Base-by-base conservation (phyloP, 2,797 vertebrate species). In the Danionella dracula region DNA sequence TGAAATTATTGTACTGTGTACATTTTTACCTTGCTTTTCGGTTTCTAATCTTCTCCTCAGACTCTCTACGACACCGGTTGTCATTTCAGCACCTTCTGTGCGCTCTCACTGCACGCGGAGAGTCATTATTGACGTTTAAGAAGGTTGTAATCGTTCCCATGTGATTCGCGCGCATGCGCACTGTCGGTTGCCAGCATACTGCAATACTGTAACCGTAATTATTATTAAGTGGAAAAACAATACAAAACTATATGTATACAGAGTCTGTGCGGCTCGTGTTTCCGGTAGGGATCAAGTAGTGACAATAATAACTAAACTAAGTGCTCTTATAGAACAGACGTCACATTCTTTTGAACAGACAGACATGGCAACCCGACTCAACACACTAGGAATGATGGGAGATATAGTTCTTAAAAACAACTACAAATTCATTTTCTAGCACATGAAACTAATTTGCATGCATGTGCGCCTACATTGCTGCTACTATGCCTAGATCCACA, bases 301-400 rank as follows among this genome's bases (percentile, higher is more conserved):
- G n/a, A n/a, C n/a, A n/a, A n/a, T n/a, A n/a, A n/a, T n/a, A n/a
- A n/a, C n/a, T n/a, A n/a, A n/a, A n/a, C n/a, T n/a, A n/a, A n/a
- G n/a, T n/a, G n/a, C n/a, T n/a, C n/a, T n/a, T n/a, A n/a, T n/a
- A n/a, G n/a, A 31, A 35, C 11, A 19, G 0, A 2, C n/a, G 19
- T 8, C 4, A 0, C 9, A 20, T 17, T 44, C 10, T 1, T 5
- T 4, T 10, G 17, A 20, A 44, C 4, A 19, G 9, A 21, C 3
- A n/a, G 2, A 42, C 38, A 19, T 32, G 55, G 67, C 77, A 57
- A 66, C 41, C 44, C 1, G 5, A 5, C 32, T 17, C 54, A 70
- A 1, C 8, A 5, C 1, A 21, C n/a, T 4, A 21, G 17, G 84
- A 3, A 63, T 75, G 78, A 1, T 87, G 86, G 88, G 86, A 73